Base-by-base conservation (phyloP, 2,113 vertebrate genomes). In the Nothobranchius furzeri region DNA sequence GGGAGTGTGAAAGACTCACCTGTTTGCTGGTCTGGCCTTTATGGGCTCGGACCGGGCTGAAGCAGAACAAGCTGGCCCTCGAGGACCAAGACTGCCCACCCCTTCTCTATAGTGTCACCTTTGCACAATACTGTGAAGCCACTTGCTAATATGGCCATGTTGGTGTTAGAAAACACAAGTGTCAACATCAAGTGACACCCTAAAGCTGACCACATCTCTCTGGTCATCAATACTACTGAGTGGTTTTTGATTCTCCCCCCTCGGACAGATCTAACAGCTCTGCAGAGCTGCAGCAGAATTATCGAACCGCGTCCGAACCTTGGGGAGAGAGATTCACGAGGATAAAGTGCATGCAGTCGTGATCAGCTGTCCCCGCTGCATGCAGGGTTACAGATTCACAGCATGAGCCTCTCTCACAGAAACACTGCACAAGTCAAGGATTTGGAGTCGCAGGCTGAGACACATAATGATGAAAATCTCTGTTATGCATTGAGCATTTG, bases 401-500 rank as follows among this genome's bases (percentile, higher is more conserved):
- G 49, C 4, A 0, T 43, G 60, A 69, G 75, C 53, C 46, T 60
- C 64, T 36, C 51, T 55, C 60, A 50, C 64, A 72, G 72, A 81
- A 73, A 69, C 58, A 71, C 40, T 37, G 61, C 55, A 50, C 72
- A 61, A 79, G 75, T 75, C 68, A 43, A 73, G 70, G 74, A 69
- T 59, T 68, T 45, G 43, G n/a, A n/a, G n/a, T n/a, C n/a, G 58
- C n/a, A 17, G 37, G 55, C 48, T 9, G 15, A 71, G 62, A 72
- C 56, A 15, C 25, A 57, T 13, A 3, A 52, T 79, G 80, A 85
- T 77, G 75, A 62, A 70, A 46, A 75, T 64, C 53, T 68, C 35
- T 36, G 40, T 42, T 30, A 40, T 36, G 83, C 83, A 77, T 3
- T 15, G 68, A 70, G 51, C 75, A 75, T 83, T 83, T 77, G 64